These are phyloP conservation scores for Apodemus sylvaticus DNA, from an alignment of 2,113 vertebrate genomes.

Conservation along the genomic window DNA sequence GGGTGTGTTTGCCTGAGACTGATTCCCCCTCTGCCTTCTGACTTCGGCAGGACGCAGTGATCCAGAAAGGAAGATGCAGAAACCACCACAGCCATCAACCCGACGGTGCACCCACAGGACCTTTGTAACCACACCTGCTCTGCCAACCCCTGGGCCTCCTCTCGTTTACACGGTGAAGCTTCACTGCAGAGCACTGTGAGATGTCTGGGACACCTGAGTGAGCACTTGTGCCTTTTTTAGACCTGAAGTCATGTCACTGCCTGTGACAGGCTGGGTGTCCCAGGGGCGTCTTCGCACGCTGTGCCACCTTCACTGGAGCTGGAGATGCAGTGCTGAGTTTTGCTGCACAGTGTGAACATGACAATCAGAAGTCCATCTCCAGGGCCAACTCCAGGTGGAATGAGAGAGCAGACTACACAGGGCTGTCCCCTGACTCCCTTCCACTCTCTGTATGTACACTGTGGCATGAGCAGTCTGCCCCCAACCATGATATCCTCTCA, in stretches of 20 bases:
- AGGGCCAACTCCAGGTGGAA: not conserved
- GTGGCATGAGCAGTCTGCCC: not conserved
- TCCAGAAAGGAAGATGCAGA: not conserved
- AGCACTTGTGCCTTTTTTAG: accelerated
- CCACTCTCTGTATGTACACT: not conserved
- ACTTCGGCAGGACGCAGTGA: not conserved
- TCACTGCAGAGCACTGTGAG: not conserved
- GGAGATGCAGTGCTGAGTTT: too few species aligned
- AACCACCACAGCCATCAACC: too few species aligned
- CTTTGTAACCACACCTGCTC: not conserved
- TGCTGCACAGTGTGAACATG: too few species aligned
- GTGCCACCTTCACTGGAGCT: not conserved
- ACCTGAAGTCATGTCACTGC: not conserved
- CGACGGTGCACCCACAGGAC: accelerated
- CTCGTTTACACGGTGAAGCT: not conserved
- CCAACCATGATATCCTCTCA: not conserved
- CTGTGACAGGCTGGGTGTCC: not conserved
- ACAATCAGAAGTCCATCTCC: not conserved
- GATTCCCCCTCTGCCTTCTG: not conserved
- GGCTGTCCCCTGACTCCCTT: too few species aligned
- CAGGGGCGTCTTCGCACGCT: not conserved
- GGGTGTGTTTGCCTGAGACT: not conserved
- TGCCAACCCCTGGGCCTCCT: not conserved
- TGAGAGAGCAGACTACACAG: too few species aligned
- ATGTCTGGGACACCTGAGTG: not conserved